Base-by-base conservation (phyloP, 2,888 invertebrate species). In the Chouioia cunea region DNA sequence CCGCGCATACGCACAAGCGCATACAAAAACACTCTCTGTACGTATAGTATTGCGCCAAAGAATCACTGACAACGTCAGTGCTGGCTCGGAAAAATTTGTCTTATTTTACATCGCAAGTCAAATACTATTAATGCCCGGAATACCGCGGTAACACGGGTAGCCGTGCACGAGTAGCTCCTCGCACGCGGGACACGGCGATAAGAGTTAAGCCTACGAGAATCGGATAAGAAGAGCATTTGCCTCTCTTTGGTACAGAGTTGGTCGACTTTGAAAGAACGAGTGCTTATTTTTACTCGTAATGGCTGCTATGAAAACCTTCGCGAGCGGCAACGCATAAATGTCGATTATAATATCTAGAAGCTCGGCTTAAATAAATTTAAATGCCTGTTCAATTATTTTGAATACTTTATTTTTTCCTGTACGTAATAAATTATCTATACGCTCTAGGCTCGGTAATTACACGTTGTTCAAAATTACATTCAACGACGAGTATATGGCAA, bases 131-230 rank as follows among this genome's bases (percentile, higher is more conserved):
- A 52, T n/a, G 15, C 48, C 27, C 44, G n/a, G 23, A 52, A 53
- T 46, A 54, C 53, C 22, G 62, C 20, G 77, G 82, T 82, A 83
- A 83, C 77, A 82, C 83, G 76, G 68, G 83, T 83, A 83, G 83
- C 83, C 46, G 75, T 73, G 62, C 70, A 72, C 71, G 64, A 54
- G 75, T 71, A 66, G 73, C 77, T 73, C 76, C 76, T 74, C 70
- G 75, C 47, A 70, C 65, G 78, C 76, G 77, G 76, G 73, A 77
- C 83, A 83, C 82, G 83, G 80, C 82, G 83, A 82, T 82, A 83
- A 83, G 78, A 79, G 74, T 79, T 71, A 71, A 71, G 73, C 68
- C 71, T 58, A 10, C 66, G 46, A 20, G 57, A 70, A 68, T 66
- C 67, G 72, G 70, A 72, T 65, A 70, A 73, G 65, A 36, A 44